Evolutionary conservation across 2,888 invertebrate species (phyloP).

Genomic region (Microchrysa polita): DNA sequence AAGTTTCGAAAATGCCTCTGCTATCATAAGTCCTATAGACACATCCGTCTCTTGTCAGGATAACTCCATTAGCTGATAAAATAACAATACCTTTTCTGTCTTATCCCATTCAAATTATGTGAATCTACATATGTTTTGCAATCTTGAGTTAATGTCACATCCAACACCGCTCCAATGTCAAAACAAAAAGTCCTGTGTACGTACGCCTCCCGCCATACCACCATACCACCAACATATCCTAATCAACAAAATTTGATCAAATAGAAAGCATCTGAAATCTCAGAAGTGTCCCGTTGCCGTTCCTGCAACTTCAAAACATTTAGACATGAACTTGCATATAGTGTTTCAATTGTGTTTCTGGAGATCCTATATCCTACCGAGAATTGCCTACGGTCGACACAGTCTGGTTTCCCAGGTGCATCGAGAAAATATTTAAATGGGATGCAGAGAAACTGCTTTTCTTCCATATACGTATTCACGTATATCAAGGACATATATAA

Average conservation of each 20-base stretch:
- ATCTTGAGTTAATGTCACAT: too few relatives aligned
- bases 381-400: background rate
- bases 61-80: constrained; percentile 42
- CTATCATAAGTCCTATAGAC: background rate
- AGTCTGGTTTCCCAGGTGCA: background rate
- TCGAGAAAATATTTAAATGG: background rate
- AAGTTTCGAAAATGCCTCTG: background rate
- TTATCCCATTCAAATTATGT: background rate
- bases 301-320: background rate
- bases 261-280: constrained; percentile 31
- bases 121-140: background rate
- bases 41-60: constrained; percentile 1
- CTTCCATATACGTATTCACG: too few relatives aligned
- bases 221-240: constrained; percentile 2
- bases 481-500: background rate
- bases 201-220: background rate
- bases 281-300: constrained; percentile 21
- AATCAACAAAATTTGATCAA: constrained; percentile 37
- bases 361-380: background rate
- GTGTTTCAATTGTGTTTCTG: background rate
- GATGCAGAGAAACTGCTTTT: constrained; percentile 10
- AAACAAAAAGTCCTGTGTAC: background rate
- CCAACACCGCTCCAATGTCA: too few relatives aligned
- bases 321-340: background rate
- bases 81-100: constrained; percentile 27